These are phyloP conservation scores for Nansenia antarctica DNA, from an alignment of 2,113 vertebrate genomes.

Conservation along the genomic window DNA sequence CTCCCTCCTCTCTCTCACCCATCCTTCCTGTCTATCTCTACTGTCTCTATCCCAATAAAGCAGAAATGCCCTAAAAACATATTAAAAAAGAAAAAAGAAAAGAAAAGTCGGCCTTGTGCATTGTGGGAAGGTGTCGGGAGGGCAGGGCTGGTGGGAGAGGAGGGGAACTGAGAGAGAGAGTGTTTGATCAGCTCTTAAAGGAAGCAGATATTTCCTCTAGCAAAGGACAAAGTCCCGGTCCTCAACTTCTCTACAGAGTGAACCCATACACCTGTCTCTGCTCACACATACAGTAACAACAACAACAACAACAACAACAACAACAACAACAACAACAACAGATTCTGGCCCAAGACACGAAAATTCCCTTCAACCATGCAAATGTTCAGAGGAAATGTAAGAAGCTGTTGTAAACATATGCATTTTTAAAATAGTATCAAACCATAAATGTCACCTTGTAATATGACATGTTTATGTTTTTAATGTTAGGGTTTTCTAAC, in stretches of 20 bases:
- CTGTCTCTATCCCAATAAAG: too few species aligned
- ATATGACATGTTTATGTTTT: too few species aligned
- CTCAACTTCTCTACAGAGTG: not conserved
- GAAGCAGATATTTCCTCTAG: constrained; percentile 75
- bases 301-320: constrained; percentile 1
- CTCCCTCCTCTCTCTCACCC: too few species aligned
- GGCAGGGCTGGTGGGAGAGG: constrained; percentile 21
- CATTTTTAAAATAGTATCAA: not conserved
- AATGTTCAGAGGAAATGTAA: not conserved
- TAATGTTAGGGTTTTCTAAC: not conserved
- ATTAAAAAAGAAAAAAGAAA: too few species aligned
- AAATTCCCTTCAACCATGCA: not conserved
- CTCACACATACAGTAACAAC: not conserved
- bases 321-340: not conserved
- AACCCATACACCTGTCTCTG: not conserved
- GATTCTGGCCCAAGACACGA: not conserved
- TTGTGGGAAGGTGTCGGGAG: constrained; percentile 35
- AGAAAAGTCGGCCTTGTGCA: not conserved
- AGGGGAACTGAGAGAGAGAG: constrained; percentile 42
- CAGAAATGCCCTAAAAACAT: too few species aligned
- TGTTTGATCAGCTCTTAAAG: constrained; percentile 69
- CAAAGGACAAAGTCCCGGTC: constrained; percentile 22
- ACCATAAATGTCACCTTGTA: not conserved
- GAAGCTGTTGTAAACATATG: too few species aligned
- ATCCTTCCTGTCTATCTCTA: too few species aligned